Percentiles rank a stretch among this genome's conserved stretches.
Evolutionary conservation across 2,888 invertebrate genomes (phyloP).

Genomic region (Idaea aversata): DNA sequence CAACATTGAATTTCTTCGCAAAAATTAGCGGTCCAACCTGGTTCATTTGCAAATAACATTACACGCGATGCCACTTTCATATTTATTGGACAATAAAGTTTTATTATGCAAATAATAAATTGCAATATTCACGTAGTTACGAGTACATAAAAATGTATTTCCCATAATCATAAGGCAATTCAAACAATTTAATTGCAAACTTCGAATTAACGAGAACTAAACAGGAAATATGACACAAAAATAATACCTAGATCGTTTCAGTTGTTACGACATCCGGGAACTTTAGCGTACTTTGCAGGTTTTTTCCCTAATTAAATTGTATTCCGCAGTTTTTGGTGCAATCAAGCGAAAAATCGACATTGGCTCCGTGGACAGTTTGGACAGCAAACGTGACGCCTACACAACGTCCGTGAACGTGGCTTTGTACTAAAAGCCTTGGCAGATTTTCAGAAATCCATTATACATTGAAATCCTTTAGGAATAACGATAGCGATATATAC

Average conservation of each 20-base stretch:
- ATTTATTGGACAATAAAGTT: constrained; percentile 11
- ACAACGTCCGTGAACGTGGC: constrained; percentile 5
- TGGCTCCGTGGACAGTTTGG: constrained; percentile 28
- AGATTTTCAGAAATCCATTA: not conserved
- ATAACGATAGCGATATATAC: not conserved
- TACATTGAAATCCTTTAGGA: not conserved
- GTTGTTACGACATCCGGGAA: constrained; percentile 50
- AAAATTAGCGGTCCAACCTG: constrained; percentile 42
- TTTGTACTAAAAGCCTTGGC: not conserved
- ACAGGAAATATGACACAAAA: constrained; percentile 47
- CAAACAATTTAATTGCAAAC: constrained; percentile 3
- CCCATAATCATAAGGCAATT: not conserved
- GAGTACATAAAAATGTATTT: not conserved
- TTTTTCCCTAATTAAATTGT: constrained; percentile 38
- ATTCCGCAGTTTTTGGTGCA: constrained; percentile 45
- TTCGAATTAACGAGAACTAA: constrained; percentile 40
- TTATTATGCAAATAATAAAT: constrained; percentile 3
- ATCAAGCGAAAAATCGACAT: constrained; percentile 42
- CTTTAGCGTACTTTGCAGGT: constrained; percentile 37
- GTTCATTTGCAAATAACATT: constrained; percentile 40
- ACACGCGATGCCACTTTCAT: constrained; percentile 23
- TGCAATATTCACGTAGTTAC: not conserved
- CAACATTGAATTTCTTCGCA: constrained; percentile 42
- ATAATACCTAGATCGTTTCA: constrained; percentile 26
- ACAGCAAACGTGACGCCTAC: constrained; percentile 5